A percentile compares a stretch with the other conserved stretches of the same genome.
These are phyloP conservation scores for Silurus lanzhouensis DNA, from an alignment of 2,797 vertebrate genomes.

Conservation along the genomic window DNA sequence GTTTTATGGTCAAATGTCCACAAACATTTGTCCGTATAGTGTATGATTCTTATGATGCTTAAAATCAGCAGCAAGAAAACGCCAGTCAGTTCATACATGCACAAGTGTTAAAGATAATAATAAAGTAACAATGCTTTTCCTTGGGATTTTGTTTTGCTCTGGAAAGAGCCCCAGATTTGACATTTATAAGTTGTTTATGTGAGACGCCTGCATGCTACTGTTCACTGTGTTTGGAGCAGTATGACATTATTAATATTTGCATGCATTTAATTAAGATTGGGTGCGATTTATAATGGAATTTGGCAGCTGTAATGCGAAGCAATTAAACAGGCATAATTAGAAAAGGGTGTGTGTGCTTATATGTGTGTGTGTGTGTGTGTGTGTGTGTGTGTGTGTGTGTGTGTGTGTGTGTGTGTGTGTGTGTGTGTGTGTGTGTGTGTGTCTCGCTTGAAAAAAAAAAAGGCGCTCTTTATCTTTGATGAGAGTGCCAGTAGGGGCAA, in stretches of 20 bases:
- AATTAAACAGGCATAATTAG: background rate
- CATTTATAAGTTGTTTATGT: background rate
- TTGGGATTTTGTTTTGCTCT: background rate
- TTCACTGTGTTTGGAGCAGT: background rate
- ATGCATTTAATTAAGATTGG: background rate
- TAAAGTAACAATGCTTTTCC: background rate
- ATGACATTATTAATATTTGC: background rate
- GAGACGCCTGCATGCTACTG: background rate
- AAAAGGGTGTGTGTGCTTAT: too few relatives aligned
- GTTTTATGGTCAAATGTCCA: too few relatives aligned
- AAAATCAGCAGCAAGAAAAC: too few relatives aligned
- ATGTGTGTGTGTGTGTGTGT: too few relatives aligned
- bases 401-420: too few relatives aligned
- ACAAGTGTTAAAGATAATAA: too few relatives aligned
- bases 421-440: too few relatives aligned
- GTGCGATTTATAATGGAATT: background rate
- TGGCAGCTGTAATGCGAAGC: background rate
- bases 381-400: too few relatives aligned
- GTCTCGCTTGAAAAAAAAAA: too few relatives aligned
- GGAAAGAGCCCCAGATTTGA: background rate
- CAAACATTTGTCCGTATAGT: too few relatives aligned
- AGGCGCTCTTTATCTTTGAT: background rate
- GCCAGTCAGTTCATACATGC: too few relatives aligned
- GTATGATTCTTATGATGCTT: too few relatives aligned
- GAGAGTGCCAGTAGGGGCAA: background rate